Conservation (phyloP, 2,888 invertebrate species). For the Lepidochitona cinerea region DNA sequence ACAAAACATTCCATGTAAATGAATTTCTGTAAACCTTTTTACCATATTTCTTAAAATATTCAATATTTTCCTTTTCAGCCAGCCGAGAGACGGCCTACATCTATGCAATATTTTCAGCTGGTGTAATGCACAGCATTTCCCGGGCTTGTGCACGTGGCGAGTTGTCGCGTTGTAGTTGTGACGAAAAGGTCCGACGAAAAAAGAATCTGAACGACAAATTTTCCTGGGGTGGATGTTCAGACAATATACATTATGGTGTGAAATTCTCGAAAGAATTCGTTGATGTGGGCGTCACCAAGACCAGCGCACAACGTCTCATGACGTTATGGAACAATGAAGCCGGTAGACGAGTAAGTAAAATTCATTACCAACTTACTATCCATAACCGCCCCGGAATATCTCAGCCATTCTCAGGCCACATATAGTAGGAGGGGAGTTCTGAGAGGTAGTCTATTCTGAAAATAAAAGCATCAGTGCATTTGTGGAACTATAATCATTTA, state of each 20-base stretch:
- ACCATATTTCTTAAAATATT: not conserved
- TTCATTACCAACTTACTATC: not conserved
- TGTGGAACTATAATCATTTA: too few relatives aligned
- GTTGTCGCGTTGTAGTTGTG: slow-evolving; percentile 90
- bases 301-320: slow-evolving; percentile 84
- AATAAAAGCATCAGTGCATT: too few relatives aligned
- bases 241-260: slow-evolving; percentile 82
- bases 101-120: slow-evolving; percentile 89
- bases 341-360: slow-evolving; percentile 82
- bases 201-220: slow-evolving; percentile 78
- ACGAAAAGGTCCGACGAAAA: slow-evolving; percentile 81
- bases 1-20: too few relatives aligned
- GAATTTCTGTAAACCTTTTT: too few relatives aligned
- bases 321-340: slow-evolving; percentile 95
- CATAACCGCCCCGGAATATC: too few relatives aligned
- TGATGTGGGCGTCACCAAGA: slow-evolving; percentile 85
- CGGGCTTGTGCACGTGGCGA: slow-evolving; percentile 81
- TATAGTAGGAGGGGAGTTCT: too few relatives aligned
- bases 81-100: slow-evolving; percentile 92
- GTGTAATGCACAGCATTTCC: slow-evolving; percentile 90
- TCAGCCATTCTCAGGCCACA: too few relatives aligned
- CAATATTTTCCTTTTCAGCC: slow-evolving; percentile 74
- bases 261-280: slow-evolving; percentile 89
- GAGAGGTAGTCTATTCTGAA: too few relatives aligned
- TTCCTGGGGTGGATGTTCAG: slow-evolving; percentile 95